A percentile compares a stretch with the other conserved stretches of the same genome.
Conservation (phyloP, 1,140 invertebrate genomes). For the Brachionus rubens region DNA sequence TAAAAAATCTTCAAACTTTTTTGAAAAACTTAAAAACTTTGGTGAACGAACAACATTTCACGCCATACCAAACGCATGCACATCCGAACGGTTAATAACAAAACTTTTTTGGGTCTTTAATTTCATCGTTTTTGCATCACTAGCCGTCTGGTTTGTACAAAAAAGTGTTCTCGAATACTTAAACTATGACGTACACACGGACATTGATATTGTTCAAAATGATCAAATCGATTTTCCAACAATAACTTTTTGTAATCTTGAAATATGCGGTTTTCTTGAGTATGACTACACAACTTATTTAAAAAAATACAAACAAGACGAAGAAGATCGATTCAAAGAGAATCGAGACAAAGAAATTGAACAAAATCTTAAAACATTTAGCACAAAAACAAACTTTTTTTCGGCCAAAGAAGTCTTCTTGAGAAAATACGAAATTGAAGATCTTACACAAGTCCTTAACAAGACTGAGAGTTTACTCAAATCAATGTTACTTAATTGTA, state of each 20-base stretch:
- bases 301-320: constrained; percentile 6
- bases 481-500: not conserved
- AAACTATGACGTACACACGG: constrained; percentile 15
- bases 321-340: not conserved
- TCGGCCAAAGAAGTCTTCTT: constrained; percentile 28
- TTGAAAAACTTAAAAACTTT: not conserved
- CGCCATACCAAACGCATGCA: not conserved
- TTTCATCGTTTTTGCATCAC: not conserved
- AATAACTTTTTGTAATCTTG: constrained; percentile 29
- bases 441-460: not conserved
- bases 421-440: not conserved
- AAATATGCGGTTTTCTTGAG: not conserved
- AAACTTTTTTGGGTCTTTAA: constrained; percentile 10
- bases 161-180: not conserved
- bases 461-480: not conserved
- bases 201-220: not conserved
- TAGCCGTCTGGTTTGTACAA: not conserved
- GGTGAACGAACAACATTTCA: not conserved
- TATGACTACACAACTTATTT: constrained; percentile 24
- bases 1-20: too few relatives aligned
- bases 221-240: constrained; percentile 28
- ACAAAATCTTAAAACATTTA: not conserved
- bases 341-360: constrained; percentile 1
- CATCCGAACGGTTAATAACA: not conserved
- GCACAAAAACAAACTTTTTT: constrained; percentile 16